These are phyloP conservation scores for Hirtodrosophila confusa DNA, from an alignment of 2,888 invertebrate species.

Conservation along the genomic window DNA sequence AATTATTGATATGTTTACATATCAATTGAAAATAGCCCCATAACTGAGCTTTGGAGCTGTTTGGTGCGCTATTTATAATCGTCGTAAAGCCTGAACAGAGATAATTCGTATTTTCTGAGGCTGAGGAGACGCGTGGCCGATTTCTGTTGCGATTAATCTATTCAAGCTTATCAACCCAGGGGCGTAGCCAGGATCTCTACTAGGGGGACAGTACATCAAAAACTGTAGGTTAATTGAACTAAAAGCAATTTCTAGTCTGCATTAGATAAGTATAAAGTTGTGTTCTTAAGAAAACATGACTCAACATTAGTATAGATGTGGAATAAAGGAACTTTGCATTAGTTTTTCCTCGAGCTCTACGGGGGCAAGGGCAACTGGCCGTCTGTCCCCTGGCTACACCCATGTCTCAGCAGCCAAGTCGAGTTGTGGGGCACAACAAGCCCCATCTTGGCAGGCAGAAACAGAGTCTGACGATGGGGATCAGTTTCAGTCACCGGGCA, in stretches of 20 bases:
- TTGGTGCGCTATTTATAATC: conserved; percentile 24
- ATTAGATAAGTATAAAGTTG: too few species aligned
- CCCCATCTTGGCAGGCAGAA: conserved; percentile 27
- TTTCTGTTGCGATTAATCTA: conserved; percentile 47
- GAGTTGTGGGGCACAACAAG: not conserved
- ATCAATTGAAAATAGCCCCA: conserved; percentile 48
- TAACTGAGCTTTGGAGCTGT: conserved; percentile 15
- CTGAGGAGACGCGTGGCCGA: conserved; percentile 52
- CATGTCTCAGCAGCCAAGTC: not conserved
- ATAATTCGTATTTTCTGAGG: conserved; percentile 18
- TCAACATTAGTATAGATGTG: too few species aligned
- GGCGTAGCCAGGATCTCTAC: too few species aligned
- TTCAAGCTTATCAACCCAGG: conserved; percentile 45
- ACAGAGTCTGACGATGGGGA: conserved; percentile 1
- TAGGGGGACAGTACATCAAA: too few species aligned
- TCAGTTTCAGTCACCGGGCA: conserved; percentile 61
- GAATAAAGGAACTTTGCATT: too few species aligned
- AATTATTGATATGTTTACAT: conserved; percentile 39
- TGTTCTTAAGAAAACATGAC: too few species aligned
- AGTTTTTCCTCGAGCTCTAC: too few species aligned
- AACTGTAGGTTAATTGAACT: too few species aligned
- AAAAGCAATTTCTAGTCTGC: too few species aligned
- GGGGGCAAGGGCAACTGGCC: too few species aligned
- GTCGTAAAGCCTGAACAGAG: conserved; percentile 15
- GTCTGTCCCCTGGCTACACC: too few species aligned